Conservation (phyloP, 1,140 invertebrate genomes). For the Bradynema listronoti region DNA sequence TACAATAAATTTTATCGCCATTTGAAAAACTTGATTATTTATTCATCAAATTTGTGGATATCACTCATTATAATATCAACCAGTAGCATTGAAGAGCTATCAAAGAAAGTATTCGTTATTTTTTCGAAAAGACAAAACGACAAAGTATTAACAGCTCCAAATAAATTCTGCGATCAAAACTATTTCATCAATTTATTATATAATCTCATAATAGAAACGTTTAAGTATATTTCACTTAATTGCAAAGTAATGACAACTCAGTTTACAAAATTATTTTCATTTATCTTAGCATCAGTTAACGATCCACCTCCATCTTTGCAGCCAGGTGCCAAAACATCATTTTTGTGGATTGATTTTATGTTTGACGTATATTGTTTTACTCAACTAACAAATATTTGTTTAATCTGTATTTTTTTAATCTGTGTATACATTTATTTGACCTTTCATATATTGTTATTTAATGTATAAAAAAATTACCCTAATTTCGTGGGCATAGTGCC, state of each 20-base stretch:
- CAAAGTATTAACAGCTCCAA: no score
- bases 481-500: neutral
- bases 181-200: no score
- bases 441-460: neutral
- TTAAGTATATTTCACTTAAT: no score
- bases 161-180: no score
- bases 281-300: constrained; percentile 57
- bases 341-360: neutral
- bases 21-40: no score
- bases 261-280: constrained; percentile 57
- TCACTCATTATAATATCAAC: no score
- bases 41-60: no score
- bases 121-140: no score
- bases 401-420: neutral
- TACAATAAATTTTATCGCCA: no score
- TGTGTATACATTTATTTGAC: neutral
- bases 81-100: no score
- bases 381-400: neutral
- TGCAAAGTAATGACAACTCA: constrained; percentile 58
- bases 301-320: constrained; percentile 41
- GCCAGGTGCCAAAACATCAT: neutral
- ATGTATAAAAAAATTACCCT: neutral
- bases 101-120: no score
- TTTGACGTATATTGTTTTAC: neutral
- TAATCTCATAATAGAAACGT: no score